These are phyloP conservation scores for Ophiothrix spiculata DNA, from an alignment of 35 echinoderm and acorn worm genomes.

Conservation along the genomic window DNA sequence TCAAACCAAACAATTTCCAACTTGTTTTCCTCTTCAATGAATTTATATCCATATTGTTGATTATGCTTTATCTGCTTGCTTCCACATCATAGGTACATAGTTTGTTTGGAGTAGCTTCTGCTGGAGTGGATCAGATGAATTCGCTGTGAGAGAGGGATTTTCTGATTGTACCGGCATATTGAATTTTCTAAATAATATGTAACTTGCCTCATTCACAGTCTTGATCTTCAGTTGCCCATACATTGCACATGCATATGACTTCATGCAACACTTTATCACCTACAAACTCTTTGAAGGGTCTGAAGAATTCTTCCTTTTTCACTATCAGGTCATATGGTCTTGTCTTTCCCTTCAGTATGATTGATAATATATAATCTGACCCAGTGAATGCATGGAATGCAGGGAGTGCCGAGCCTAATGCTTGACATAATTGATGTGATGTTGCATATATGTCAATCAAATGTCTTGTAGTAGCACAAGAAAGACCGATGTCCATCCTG, in stretches of 20 bases:
- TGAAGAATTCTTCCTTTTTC: background rate
- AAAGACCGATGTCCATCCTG: background rate
- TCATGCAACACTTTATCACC: background rate
- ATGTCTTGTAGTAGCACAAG: background rate
- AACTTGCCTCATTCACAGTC: conserved; percentile 4
- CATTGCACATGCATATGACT: conserved; percentile 16
- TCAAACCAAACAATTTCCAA: background rate
- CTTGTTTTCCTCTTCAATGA: background rate
- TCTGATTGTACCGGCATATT: background rate
- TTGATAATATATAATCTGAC: background rate
- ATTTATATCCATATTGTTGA: background rate
- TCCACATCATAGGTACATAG: conserved; percentile 13
- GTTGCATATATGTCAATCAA: background rate
- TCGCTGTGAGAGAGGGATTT: background rate
- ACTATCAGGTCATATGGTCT: background rate
- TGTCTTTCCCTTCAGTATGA: conserved; percentile 10
- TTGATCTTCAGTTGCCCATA: background rate
- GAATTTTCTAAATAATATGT: background rate
- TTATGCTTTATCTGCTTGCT: background rate
- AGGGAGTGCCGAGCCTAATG: background rate
- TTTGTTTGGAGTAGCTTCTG: conserved; percentile 2
- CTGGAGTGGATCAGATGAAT: conserved; percentile 16
- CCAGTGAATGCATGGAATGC: conserved; percentile 24
- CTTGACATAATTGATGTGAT: background rate
- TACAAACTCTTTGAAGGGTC: conserved; percentile 1